A percentile compares a stretch with the other conserved stretches of the same genome.
phyloP scores from a whole-genome alignment of 2,797 vertebrate genomes.

The Garrulus glandarius region DNA sequence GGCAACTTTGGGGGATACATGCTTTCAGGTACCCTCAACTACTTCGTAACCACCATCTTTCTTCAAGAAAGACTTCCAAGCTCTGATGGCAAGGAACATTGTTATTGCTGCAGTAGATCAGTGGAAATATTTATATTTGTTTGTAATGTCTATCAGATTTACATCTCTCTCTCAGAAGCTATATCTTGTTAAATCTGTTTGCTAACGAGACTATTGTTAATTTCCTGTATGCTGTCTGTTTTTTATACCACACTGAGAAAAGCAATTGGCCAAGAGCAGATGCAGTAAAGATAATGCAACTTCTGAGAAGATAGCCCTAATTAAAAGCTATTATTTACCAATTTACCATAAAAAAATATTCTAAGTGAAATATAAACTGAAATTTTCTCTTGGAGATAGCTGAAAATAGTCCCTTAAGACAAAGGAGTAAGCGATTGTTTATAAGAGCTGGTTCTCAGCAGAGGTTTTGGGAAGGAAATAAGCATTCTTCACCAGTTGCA shows the following conservation, averaged over 20 bases:
- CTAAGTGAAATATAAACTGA: neutral
- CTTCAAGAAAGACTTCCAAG: neutral
- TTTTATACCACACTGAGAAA: neutral
- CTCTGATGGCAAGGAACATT: neutral
- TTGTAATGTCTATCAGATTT: neutral
- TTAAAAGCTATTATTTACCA: neutral
- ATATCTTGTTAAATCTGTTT: neutral
- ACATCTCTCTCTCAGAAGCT: neutral
- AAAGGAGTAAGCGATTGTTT: constrained; percentile 46
- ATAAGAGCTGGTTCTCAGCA: constrained; percentile 40
- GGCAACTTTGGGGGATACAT: neutral
- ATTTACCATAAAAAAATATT: constrained; percentile 9
- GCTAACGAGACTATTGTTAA: neutral
- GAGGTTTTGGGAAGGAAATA: constrained; percentile 68
- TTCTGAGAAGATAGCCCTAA: neutral
- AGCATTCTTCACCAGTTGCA: constrained; percentile 68
- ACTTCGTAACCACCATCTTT: neutral
- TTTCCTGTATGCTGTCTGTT: neutral
- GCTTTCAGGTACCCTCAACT: neutral
- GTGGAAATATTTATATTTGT: neutral
- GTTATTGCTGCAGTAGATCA: neutral
- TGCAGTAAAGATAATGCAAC: neutral
- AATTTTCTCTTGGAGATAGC: neutral
- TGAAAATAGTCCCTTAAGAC: constrained; percentile 35
- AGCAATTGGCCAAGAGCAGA: neutral